Evolutionary conservation across 2,888 invertebrate species (phyloP).

Genomic region (Platerodrilus igneus): DNA sequence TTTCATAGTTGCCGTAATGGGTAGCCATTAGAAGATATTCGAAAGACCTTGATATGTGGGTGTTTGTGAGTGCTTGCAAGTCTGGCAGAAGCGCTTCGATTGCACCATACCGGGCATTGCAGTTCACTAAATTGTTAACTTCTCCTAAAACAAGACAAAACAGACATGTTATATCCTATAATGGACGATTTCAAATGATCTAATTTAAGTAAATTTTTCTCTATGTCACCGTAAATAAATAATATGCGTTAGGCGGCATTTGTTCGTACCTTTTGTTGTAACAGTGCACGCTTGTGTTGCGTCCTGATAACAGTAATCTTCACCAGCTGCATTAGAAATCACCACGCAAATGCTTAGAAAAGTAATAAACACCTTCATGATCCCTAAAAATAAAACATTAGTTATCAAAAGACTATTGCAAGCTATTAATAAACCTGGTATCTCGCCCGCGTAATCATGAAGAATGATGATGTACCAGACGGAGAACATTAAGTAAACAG

Average conservation of each 20-base stretch:
- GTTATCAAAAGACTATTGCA: no score
- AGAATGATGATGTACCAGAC: no score
- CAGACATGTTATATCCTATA: no score
- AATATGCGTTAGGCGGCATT: no score
- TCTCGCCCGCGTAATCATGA: no score
- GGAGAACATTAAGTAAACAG: no score
- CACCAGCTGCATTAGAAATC: slow-evolving; percentile 38
- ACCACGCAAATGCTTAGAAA: slow-evolving; percentile 51
- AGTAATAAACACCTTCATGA: slow-evolving; percentile 58
- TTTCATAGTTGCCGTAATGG: slow-evolving; percentile 71
- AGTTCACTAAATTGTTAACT: slow-evolving; percentile 46
- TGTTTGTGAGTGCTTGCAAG: slow-evolving; percentile 56
- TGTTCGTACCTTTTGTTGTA: slow-evolving; percentile 41
- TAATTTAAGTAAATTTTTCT: no score
- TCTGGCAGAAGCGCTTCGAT: slow-evolving; percentile 52
- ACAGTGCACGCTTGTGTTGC: slow-evolving; percentile 54
- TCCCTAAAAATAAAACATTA: no score
- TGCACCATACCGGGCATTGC: slow-evolving; percentile 63
- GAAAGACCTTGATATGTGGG: slow-evolving; percentile 67
- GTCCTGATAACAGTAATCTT: slow-evolving; percentile 60
- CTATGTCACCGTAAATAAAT: no score
- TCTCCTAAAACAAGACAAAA: no score
- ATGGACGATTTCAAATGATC: no score
- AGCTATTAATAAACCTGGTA: no score
- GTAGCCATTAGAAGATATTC: slow-evolving; percentile 71